Percentiles rank a stretch among this genome's conserved stretches.
Conservation (phyloP, 2,113 vertebrate genomes). For the Rhinoptilus africanus region DNA sequence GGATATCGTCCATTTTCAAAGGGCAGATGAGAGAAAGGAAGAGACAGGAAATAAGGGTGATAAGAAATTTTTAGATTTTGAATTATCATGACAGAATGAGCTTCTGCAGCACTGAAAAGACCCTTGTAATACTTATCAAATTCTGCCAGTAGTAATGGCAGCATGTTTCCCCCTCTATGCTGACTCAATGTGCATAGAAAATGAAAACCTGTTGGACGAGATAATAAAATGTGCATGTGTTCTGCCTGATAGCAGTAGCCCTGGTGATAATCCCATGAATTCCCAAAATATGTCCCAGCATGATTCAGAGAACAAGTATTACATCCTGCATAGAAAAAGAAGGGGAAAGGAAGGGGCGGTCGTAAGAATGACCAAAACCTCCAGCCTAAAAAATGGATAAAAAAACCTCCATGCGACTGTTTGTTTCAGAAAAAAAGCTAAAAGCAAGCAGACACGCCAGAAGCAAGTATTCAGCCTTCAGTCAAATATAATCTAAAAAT, state of each 20-base stretch:
- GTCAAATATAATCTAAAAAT: not conserved
- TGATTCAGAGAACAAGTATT: slow-evolving; percentile 34
- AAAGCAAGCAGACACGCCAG: not conserved
- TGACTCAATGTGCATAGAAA: slow-evolving; percentile 50
- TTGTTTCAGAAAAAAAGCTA: not conserved
- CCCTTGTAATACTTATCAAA: not conserved
- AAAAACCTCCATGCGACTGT: not conserved
- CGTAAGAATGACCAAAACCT: not conserved
- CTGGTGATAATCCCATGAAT: slow-evolving; percentile 67
- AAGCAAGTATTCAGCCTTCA: not conserved
- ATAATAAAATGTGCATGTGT: slow-evolving; percentile 66
- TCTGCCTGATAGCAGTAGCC: slow-evolving; percentile 61
- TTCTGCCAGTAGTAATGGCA: slow-evolving; percentile 34
- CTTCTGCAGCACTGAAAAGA: slow-evolving; percentile 12
- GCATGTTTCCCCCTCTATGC: not conserved
- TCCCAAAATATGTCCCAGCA: slow-evolving; percentile 47
- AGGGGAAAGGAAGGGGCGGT: not conserved
- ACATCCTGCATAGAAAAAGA: not conserved
- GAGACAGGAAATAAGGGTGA: not conserved
- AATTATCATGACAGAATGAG: not conserved
- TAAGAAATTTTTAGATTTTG: not conserved
- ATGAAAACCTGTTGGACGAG: slow-evolving; percentile 60
- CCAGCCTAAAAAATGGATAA: not conserved
- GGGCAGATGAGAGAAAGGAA: not conserved
- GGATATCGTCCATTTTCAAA: not conserved